Conservation (phyloP, 2,888 invertebrate species). For the Eristalis pertinax region DNA sequence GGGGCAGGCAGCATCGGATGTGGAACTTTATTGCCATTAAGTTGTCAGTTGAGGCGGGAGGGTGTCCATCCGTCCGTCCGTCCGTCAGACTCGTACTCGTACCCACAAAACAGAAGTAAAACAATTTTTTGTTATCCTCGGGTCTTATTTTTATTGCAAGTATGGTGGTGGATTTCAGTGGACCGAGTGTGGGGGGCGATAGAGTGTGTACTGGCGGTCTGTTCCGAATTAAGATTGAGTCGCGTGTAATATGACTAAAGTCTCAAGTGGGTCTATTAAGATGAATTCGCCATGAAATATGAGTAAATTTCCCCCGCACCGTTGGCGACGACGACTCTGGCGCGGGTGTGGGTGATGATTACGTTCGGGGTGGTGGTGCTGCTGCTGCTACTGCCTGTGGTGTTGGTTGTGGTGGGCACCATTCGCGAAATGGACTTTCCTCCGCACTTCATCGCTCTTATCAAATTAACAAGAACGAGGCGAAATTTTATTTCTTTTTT, state of each 20-base stretch:
- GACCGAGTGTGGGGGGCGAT: not conserved
- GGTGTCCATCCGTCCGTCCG: not conserved
- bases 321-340: not conserved
- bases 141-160: slow-evolving; percentile 35
- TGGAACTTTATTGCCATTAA: slow-evolving; percentile 33
- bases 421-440: slow-evolving; percentile 27
- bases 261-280: slow-evolving; percentile 60
- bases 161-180: too few relatives aligned
- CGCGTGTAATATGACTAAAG: slow-evolving; percentile 56
- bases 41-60: not conserved
- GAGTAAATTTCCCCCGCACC: not conserved
- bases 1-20: not conserved
- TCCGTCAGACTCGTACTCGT: not conserved
- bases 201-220: slow-evolving; percentile 3
- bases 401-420: not conserved
- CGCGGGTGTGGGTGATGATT: not conserved
- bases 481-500: slow-evolving; percentile 27
- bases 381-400: not conserved
- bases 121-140: slow-evolving; percentile 49
- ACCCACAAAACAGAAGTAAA: slow-evolving; percentile 40
- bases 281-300: slow-evolving; percentile 57
- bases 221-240: slow-evolving; percentile 51
- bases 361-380: not conserved
- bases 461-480: slow-evolving; percentile 40
- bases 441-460: slow-evolving; percentile 37